phyloP scores from a whole-genome alignment of 2,797 vertebrate species.

The Sebastolobus altivelis region DNA sequence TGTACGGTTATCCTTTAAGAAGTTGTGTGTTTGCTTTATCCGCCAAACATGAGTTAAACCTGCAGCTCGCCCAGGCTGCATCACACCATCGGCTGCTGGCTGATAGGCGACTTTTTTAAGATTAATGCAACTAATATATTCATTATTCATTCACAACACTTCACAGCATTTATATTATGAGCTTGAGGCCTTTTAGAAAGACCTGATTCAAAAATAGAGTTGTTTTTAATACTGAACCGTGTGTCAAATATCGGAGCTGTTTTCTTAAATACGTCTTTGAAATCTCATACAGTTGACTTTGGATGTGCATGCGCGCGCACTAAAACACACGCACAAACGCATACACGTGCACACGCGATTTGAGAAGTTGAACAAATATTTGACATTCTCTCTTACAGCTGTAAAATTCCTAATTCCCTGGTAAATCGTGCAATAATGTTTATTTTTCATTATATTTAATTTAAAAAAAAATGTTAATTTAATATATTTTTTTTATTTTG shows the following conservation, averaged over 20 bases:
- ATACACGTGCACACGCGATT: slow-evolving; percentile 2
- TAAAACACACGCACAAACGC: slow-evolving; percentile 5
- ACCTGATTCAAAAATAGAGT: slow-evolving; percentile 27
- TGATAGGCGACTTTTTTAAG: slow-evolving; percentile 36
- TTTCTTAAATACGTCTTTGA: neutral
- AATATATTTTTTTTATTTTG: neutral
- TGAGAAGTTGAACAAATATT: slow-evolving; percentile 29
- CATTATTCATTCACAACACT: slow-evolving; percentile 4
- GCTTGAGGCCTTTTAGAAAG: slow-evolving; percentile 64
- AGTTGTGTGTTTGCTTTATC: slow-evolving; percentile 32
- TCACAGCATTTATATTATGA: neutral
- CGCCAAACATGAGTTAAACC: slow-evolving; percentile 6
- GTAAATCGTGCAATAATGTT: neutral
- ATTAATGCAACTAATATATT: slow-evolving; percentile 19
- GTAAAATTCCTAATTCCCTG: neutral
- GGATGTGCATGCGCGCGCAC: slow-evolving; percentile 15
- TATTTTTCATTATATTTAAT: neutral
- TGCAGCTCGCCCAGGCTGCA: slow-evolving; percentile 17
- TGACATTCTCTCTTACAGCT: neutral
- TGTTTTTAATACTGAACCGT: neutral
- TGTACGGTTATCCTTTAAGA: neutral
- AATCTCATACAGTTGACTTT: slow-evolving; percentile 30
- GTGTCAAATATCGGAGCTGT: neutral
- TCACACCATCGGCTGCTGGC: slow-evolving; percentile 8
- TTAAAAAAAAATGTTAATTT: neutral